Percentiles rank a stretch among this genome's conserved stretches.
phyloP scores from a whole-genome alignment of 2,113 vertebrate genomes.

The Globicephala melas region DNA sequence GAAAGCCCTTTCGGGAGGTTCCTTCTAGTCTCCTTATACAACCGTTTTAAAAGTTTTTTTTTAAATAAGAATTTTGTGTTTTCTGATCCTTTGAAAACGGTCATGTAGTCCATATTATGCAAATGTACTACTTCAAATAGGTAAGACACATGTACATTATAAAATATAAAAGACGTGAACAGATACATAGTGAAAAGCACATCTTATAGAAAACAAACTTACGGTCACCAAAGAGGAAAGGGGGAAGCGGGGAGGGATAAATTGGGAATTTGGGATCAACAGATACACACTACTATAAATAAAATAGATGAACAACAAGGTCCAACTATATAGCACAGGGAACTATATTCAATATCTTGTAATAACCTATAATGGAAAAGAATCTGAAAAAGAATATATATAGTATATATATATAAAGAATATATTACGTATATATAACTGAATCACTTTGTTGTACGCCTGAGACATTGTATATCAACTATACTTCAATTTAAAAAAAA shows the following conservation, averaged over 20 bases:
- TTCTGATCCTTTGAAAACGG: neutral
- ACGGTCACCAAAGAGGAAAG: neutral
- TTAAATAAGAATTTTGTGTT: neutral
- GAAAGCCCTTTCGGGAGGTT: neutral
- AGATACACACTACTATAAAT: neutral
- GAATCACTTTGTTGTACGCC: neutral
- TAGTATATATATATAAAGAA: too few species aligned
- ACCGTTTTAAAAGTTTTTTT: neutral
- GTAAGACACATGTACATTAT: rapidly evolving
- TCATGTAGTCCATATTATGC: neutral
- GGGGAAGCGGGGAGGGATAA: neutral
- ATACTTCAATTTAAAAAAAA: neutral
- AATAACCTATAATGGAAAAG: too few species aligned
- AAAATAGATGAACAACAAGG: too few species aligned
- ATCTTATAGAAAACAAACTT: neutral
- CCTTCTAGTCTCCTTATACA: neutral
- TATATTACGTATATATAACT: neutral
- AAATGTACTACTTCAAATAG: neutral
- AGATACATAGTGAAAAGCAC: neutral
- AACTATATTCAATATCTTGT: too few species aligned
- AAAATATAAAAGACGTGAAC: neutral
- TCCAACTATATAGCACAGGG: too few species aligned
- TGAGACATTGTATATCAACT: neutral
- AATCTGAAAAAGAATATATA: too few species aligned
- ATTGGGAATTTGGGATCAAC: neutral